Evolutionary conservation across 2,797 vertebrate genomes (phyloP).

Genomic region (Mallotus villosus): DNA sequence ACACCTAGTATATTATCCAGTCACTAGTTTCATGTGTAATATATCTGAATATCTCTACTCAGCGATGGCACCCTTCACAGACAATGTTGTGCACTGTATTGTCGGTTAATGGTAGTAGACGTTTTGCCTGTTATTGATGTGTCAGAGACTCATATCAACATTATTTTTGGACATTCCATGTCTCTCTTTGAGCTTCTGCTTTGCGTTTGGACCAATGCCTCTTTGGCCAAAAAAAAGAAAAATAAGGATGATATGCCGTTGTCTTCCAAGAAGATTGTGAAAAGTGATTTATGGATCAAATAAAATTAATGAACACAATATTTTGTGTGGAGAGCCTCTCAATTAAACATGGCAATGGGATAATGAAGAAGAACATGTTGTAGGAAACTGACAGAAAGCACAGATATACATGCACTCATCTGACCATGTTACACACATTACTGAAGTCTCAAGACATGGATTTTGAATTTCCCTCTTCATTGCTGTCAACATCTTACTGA

Average conservation of each 20-base stretch:
- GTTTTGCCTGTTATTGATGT: conserved; percentile 58
- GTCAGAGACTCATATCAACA: conserved; percentile 36
- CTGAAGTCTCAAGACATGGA: not conserved
- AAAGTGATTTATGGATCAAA: conserved; percentile 68
- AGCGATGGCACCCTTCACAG: conserved; percentile 39
- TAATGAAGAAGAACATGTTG: not conserved
- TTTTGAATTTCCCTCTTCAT: not conserved
- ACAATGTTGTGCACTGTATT: conserved; percentile 62
- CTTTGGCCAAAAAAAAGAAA: conserved; percentile 62
- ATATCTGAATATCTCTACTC: conserved; percentile 3
- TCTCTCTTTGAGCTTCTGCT: conserved; percentile 62
- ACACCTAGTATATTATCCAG: not conserved
- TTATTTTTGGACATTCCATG: conserved; percentile 68
- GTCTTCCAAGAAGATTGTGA: conserved; percentile 84
- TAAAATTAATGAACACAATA: conserved; percentile 53
- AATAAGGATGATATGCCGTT: conserved; percentile 69
- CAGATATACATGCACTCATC: not conserved
- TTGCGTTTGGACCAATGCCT: conserved; percentile 74
- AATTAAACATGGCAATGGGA: not conserved
- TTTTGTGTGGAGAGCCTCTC: conserved; percentile 32
- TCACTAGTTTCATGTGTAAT: not conserved
- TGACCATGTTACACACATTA: not conserved
- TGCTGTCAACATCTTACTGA: conserved; percentile 2
- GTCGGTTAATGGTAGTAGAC: conserved; percentile 54
- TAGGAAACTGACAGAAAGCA: not conserved